These are phyloP conservation scores for Metellina segmentata DNA, from an alignment of 2,888 invertebrate species.

Conservation along the genomic window DNA sequence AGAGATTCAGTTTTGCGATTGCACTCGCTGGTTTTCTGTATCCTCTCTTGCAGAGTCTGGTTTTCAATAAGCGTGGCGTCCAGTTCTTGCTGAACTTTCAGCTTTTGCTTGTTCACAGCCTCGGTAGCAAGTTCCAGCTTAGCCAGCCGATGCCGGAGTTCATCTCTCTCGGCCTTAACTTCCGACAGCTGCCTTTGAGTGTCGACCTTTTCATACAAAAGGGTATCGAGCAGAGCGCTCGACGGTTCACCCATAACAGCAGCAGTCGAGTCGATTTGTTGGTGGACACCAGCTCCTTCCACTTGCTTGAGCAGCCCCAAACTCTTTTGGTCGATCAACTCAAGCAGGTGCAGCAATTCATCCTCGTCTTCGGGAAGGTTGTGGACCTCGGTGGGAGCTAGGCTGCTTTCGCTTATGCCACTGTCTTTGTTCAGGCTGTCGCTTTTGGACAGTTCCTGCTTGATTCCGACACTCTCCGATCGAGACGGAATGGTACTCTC, in stretches of 20 bases:
- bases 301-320: slow-evolving; percentile 64
- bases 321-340: slow-evolving; percentile 73
- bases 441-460: slow-evolving; percentile 53
- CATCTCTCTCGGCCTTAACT: slow-evolving; percentile 73
- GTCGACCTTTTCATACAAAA: slow-evolving; percentile 62
- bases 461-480: slow-evolving; percentile 1
- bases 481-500: neutral
- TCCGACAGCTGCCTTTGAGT: slow-evolving; percentile 68
- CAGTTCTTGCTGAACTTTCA: slow-evolving; percentile 63
- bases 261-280: neutral
- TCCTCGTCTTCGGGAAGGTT: slow-evolving; percentile 45
- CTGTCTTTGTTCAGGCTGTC: slow-evolving; percentile 76
- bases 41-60: slow-evolving; percentile 62
- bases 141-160: slow-evolving; percentile 53
- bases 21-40: slow-evolving; percentile 35
- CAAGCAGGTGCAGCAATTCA: slow-evolving; percentile 70
- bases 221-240: slow-evolving; percentile 52
- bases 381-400: slow-evolving; percentile 2
- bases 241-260: slow-evolving; percentile 36
- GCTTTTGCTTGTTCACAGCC: slow-evolving; percentile 61
- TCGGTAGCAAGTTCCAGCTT: slow-evolving; percentile 74
- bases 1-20: slow-evolving; percentile 36
- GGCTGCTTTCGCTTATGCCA: slow-evolving; percentile 71
- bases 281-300: slow-evolving; percentile 3
- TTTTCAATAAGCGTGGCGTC: slow-evolving; percentile 68